Evolutionary conservation across 2,113 vertebrate genomes (phyloP).

Genomic region (Capra hircus): DNA sequence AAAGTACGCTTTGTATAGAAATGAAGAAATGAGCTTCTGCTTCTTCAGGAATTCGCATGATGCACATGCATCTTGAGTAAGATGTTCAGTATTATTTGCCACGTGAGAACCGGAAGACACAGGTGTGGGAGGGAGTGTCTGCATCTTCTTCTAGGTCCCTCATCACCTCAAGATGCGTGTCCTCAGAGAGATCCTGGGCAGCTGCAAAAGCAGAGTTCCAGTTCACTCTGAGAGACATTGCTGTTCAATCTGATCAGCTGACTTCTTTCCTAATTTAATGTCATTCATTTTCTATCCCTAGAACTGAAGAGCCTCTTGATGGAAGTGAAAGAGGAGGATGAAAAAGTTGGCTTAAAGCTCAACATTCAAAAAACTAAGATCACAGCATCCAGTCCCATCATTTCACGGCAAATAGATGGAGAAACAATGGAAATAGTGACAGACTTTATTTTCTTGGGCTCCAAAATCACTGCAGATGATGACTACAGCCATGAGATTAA

Average conservation of each 20-base stretch:
- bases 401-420: background rate
- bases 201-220: fast-evolving
- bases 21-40: background rate
- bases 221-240: fast-evolving
- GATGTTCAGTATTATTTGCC: fast-evolving
- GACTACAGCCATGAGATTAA: background rate
- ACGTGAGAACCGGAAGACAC: fast-evolving
- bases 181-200: background rate
- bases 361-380: background rate
- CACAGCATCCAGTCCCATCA: background rate
- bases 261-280: no score
- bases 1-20: background rate
- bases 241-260: fast-evolving
- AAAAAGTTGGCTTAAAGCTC: background rate
- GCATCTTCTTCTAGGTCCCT: background rate
- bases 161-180: fast-evolving
- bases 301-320: background rate
- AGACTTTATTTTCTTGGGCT: background rate
- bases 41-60: background rate
- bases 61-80: fast-evolving
- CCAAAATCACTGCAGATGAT: background rate
- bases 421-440: background rate
- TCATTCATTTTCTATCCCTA: background rate
- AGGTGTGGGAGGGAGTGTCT: background rate
- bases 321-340: background rate